Evolutionary conservation across 1,140 invertebrate genomes (phyloP), one percentile per base, ranked within the genome.

Genomic region (Medauroidea extradentata): DNA sequence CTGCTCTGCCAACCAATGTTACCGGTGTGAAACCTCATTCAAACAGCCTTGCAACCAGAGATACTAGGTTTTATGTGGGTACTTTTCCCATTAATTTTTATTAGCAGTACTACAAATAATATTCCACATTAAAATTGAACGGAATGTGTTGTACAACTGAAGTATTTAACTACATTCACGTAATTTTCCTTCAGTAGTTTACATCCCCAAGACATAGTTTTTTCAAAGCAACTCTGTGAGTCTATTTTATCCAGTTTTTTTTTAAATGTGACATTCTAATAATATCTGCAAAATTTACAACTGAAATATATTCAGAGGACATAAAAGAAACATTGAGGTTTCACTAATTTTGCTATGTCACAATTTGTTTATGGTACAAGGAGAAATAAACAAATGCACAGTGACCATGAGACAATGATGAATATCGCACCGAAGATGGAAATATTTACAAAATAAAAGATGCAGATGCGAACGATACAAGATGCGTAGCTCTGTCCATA

Each of bases 401-500:
- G 18, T 29, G 66, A 68, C 67, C 67, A 69, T 53, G 65, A 65
- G 34, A 68, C 56, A 49, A 69, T 64, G 49, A 69, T 63, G 57
- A 68, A 62, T 52, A 69, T 58, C 39, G 64, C 53, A 62, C 67
- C 65, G 38, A 67, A 46, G 16, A 69, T 53, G 19, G 67, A 68
- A 56, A 69, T 63, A 67, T 67, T 52, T 67, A 67, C 65, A 66
- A 67, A 66, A 60, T 65, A 66, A 60, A 61, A 57, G 27, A 67
- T 13, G 16, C 39, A 18, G 46, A 39, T 49, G 39, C 34, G 50
- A 34, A 60, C 38, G 55, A 39, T 18, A 38, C 24, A 21, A 53
- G 29, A 48, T 34, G 48, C n/a, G 41, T 29, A 43, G 54, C 25
- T n/a, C n/a, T 51, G 42, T 50, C 21, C 16, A 19, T 54, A 11